Evolutionary conservation across 2,888 invertebrate species (phyloP).

Genomic region (Eulithis prunata): DNA sequence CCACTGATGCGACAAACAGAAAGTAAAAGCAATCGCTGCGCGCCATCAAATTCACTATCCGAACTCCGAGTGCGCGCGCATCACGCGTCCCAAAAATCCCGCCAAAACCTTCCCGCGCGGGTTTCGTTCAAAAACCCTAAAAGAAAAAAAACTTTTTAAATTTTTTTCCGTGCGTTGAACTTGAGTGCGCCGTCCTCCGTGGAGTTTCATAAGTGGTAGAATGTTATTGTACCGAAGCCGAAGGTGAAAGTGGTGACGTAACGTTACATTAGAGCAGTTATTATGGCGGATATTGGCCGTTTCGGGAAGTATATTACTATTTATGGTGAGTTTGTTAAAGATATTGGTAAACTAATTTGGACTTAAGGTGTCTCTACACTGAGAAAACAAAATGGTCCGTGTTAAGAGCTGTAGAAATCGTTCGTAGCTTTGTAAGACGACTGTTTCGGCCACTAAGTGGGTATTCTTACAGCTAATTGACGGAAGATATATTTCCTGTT

Average conservation of each 20-base stretch:
- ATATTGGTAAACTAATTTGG: background rate
- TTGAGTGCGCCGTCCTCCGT: constrained; percentile 65
- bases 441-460: too few relatives aligned
- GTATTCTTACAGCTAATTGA: too few relatives aligned
- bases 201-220: constrained; percentile 71
- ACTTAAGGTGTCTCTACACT: background rate
- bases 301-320: constrained; percentile 73
- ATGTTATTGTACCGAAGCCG: constrained; percentile 65
- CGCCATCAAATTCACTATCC: constrained; percentile 68
- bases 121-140: constrained; percentile 36
- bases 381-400: background rate
- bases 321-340: constrained; percentile 64
- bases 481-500: too few relatives aligned
- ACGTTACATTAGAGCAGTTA: constrained; percentile 71
- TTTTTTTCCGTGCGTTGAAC: constrained; percentile 67
- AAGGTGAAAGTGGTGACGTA: constrained; percentile 82
- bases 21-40: constrained; percentile 77
- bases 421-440: too few relatives aligned
- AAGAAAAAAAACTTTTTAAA: constrained; percentile 38
- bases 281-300: constrained; percentile 74
- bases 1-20: constrained; percentile 71
- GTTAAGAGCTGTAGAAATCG: background rate
- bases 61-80: constrained; percentile 73
- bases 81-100: constrained; percentile 67
- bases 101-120: constrained; percentile 58